A percentile compares a stretch with the other conserved stretches of the same genome.
phyloP scores from a whole-genome alignment of 2,113 vertebrate genomes.

The Pseudopodoces humilis region DNA sequence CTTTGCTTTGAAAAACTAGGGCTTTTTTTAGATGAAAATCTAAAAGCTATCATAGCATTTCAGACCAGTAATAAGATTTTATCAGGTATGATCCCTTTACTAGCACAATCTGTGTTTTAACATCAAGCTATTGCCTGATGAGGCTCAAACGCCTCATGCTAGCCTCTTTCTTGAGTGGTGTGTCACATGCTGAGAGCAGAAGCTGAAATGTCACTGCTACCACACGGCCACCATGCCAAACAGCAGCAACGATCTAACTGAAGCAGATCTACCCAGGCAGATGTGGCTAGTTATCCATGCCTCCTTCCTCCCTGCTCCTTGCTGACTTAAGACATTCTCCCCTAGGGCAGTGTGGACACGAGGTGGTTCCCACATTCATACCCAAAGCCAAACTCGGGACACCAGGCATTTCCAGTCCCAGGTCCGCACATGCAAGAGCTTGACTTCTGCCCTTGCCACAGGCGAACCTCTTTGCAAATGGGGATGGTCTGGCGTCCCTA shows the following conservation, averaged over 20 bases:
- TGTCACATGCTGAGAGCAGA: background rate
- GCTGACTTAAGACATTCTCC: too few species aligned
- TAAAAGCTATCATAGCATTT: background rate
- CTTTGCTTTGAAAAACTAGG: background rate
- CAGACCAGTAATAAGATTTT: background rate
- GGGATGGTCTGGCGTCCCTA: rapidly evolving
- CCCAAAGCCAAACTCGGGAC: too few species aligned
- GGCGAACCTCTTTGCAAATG: background rate
- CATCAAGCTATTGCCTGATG: background rate
- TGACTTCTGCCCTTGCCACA: background rate
- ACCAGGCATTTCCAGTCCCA: background rate
- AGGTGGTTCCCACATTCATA: background rate
- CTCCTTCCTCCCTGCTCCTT: background rate
- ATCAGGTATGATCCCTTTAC: background rate
- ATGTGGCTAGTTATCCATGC: rapidly evolving
- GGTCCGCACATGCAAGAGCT: rapidly evolving
- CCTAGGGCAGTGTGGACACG: background rate
- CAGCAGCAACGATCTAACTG: background rate
- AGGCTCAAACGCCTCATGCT: background rate
- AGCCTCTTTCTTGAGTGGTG: background rate
- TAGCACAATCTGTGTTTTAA: background rate
- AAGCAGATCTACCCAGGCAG: background rate
- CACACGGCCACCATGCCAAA: rapidly evolving
- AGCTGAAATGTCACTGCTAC: background rate
- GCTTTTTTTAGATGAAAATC: background rate